A percentile compares a stretch with the other conserved stretches of the same genome.
phyloP scores from a whole-genome alignment of 2,888 invertebrate genomes.

The Callyntrura sp. region DNA sequence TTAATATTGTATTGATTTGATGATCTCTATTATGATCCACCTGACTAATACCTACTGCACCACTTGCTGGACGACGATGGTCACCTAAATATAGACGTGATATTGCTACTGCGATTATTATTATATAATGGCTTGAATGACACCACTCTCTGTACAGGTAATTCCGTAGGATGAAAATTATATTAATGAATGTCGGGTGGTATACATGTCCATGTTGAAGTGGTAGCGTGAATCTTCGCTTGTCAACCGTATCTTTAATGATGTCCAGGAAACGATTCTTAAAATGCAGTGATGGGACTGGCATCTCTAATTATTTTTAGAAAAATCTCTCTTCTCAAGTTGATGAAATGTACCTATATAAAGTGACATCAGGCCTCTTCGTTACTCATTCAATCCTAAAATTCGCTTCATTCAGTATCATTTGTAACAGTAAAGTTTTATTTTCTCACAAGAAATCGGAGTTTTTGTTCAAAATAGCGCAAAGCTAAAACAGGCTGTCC shows the following conservation, averaged over 20 bases:
- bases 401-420: constrained; percentile 55
- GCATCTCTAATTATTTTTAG: constrained; percentile 73
- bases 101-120: neutral
- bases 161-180: constrained; percentile 33
- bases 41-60: constrained; percentile 68
- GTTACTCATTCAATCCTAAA: constrained; percentile 74
- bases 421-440: constrained; percentile 41
- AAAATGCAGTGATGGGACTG: constrained; percentile 35
- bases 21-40: constrained; percentile 37
- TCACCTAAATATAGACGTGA: constrained; percentile 47
- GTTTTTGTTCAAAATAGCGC: constrained; percentile 3
- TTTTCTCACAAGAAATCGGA: constrained; percentile 48
- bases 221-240: neutral
- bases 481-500: neutral
- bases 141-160: neutral
- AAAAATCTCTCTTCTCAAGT: constrained; percentile 65
- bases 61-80: constrained; percentile 52
- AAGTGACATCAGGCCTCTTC: constrained; percentile 74
- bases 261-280: constrained; percentile 8
- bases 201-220: neutral
- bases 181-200: neutral
- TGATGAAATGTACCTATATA: constrained; percentile 72
- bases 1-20: constrained; percentile 1
- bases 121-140: constrained; percentile 34
- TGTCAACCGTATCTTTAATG: neutral